phyloP scores from a whole-genome alignment of 2,113 vertebrate species.

The Ellobius talpinus region DNA sequence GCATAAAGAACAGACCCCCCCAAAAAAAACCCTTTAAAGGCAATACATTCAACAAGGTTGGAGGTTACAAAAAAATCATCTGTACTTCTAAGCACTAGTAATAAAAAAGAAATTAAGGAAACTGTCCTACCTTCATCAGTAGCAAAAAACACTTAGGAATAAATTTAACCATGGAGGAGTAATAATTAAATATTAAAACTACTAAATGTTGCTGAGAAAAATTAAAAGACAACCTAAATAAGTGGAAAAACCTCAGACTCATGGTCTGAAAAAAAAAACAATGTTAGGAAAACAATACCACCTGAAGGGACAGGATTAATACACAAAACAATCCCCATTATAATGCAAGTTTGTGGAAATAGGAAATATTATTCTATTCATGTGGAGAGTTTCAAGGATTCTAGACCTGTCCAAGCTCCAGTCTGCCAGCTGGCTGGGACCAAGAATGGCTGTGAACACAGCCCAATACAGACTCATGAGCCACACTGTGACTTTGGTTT shows the following conservation, averaged over 20 bases:
- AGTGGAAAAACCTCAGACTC: neutral
- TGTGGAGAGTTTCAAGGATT: neutral
- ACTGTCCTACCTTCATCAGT: neutral
- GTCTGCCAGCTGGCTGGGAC: neutral
- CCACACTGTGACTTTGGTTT: neutral
- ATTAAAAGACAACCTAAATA: slow-evolving; percentile 6
- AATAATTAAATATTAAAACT: slow-evolving; percentile 11
- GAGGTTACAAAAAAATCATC: neutral
- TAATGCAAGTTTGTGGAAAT: neutral
- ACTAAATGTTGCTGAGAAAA: neutral
- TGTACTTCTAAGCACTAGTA: neutral
- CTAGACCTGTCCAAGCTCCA: neutral
- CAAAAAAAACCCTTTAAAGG: neutral
- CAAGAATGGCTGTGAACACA: no score
- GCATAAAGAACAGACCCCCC: neutral
- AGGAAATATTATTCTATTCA: slow-evolving; percentile 2
- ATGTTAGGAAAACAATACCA: neutral
- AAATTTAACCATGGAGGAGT: neutral
- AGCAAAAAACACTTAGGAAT: neutral
- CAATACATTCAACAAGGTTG: slow-evolving; percentile 24
- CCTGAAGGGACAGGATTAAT: neutral
- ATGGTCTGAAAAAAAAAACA: neutral
- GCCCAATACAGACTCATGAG: neutral
- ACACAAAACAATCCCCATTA: neutral
- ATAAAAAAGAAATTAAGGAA: slow-evolving; percentile 1